These are phyloP conservation scores for Hippolais icterina DNA, from an alignment of 2,113 vertebrate genomes.

Conservation along the genomic window DNA sequence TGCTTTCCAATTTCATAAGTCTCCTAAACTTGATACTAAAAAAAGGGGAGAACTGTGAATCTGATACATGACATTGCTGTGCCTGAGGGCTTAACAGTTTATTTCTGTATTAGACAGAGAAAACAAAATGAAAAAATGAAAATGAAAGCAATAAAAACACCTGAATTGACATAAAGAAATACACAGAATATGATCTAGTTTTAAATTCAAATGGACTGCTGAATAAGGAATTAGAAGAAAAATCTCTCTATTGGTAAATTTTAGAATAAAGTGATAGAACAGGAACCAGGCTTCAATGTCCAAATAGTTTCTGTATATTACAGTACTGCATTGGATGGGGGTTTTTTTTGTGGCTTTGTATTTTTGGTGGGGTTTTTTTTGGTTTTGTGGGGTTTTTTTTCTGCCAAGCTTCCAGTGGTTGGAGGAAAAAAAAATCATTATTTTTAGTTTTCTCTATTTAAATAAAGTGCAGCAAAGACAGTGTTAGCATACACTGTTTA, in stretches of 20 bases:
- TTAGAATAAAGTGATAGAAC: neutral
- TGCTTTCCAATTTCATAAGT: neutral
- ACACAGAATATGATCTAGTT: neutral
- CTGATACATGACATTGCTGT: neutral
- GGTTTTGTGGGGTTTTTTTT: neutral
- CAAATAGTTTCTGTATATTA: neutral
- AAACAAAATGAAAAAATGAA: neutral
- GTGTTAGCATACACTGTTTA: neutral
- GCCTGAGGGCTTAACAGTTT: neutral
- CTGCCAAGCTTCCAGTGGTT: neutral
- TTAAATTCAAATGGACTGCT: neutral
- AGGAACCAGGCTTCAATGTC: neutral
- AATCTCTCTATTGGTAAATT: neutral
- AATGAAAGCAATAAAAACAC: neutral
- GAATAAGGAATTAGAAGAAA: neutral
- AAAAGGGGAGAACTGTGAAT: neutral
- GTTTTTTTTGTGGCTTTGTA: neutral
- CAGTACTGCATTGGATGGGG: fast-evolving
- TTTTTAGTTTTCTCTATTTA: neutral
- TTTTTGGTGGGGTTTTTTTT: neutral
- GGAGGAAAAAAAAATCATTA: neutral
- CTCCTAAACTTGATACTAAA: neutral
- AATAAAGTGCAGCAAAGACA: neutral
- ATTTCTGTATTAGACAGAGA: neutral
- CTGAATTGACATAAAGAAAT: neutral